These are phyloP conservation scores for Pitangus sulphuratus DNA, from an alignment of 2,797 vertebrate species.

Conservation along the genomic window DNA sequence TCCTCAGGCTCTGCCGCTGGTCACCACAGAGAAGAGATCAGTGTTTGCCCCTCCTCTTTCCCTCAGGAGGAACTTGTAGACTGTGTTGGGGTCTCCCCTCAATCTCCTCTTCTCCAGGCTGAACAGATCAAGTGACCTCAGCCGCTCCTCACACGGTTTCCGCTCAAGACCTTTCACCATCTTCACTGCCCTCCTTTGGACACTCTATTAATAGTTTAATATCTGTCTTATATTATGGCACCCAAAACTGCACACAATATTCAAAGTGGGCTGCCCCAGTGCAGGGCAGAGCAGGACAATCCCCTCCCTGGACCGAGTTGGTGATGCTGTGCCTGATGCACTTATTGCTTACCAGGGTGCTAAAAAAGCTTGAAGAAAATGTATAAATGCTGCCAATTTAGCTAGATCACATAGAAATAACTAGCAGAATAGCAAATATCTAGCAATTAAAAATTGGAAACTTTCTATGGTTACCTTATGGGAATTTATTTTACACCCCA, in stretches of 20 bases:
- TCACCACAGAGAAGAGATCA: too few species aligned
- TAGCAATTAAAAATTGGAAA: slow-evolving; percentile 49
- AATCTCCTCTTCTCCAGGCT: neutral
- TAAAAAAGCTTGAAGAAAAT: neutral
- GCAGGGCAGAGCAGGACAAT: neutral
- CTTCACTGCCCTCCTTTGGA: neutral
- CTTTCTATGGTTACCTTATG: slow-evolving; percentile 47
- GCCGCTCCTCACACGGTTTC: neutral
- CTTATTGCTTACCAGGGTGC: neutral
- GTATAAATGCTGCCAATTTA: neutral
- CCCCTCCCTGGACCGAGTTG: neutral
- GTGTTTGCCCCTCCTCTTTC: neutral
- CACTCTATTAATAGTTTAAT: neutral
- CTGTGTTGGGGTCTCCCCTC: neutral
- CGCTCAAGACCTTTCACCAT: neutral
- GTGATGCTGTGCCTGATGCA: neutral
- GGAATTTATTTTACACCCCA: slow-evolving; percentile 44
- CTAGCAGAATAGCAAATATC: slow-evolving; percentile 6
- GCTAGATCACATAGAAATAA: slow-evolving; percentile 46
- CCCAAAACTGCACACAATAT: neutral
- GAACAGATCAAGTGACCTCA: neutral
- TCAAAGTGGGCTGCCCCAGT: neutral
- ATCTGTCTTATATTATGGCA: neutral
- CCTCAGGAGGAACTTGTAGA: neutral
- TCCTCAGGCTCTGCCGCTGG: neutral